Conservation (phyloP, 1,140 invertebrate genomes). For the Cherax destructor region DNA sequence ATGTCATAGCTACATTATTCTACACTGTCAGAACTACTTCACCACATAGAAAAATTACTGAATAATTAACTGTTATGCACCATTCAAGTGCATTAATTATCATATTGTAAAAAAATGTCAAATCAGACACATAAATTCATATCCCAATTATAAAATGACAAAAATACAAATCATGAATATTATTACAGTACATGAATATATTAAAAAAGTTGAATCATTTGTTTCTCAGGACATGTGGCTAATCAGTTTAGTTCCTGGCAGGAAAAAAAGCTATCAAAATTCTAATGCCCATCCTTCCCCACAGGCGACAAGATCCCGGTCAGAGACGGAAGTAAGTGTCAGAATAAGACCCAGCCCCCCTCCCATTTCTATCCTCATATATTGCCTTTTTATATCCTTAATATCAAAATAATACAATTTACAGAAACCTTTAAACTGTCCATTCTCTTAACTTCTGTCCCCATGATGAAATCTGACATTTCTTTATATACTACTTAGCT, state of each 20-base stretch:
- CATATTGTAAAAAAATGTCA: conserved; percentile 6
- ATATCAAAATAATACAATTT: not conserved
- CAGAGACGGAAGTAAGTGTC: conserved; percentile 65
- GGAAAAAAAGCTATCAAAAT: conserved; percentile 21
- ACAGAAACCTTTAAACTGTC: no score
- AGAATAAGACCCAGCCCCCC: not conserved
- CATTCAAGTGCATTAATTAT: conserved; percentile 33
- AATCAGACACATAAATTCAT: conserved; percentile 1
- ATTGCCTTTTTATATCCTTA: not conserved
- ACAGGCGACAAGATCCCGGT: conserved; percentile 65
- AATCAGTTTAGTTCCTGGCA: conserved; percentile 37
- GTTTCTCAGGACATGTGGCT: conserved; percentile 38
- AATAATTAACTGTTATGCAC: conserved; percentile 40
- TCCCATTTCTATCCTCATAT: not conserved
- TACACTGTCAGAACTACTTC: conserved; percentile 35
- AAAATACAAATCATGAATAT: not conserved
- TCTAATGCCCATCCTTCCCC: conserved; percentile 64
- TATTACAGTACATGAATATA: conserved; percentile 22
- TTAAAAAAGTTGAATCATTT: conserved; percentile 14
- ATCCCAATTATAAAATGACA: not conserved
- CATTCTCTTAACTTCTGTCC: no score
- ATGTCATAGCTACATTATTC: conserved; percentile 34
- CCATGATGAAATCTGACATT: not conserved
- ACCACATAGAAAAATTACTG: conserved; percentile 29
- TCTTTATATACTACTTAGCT: not conserved